These are phyloP conservation scores for Anarsia innoxiella DNA, from an alignment of 2,888 invertebrate species.

Conservation along the genomic window DNA sequence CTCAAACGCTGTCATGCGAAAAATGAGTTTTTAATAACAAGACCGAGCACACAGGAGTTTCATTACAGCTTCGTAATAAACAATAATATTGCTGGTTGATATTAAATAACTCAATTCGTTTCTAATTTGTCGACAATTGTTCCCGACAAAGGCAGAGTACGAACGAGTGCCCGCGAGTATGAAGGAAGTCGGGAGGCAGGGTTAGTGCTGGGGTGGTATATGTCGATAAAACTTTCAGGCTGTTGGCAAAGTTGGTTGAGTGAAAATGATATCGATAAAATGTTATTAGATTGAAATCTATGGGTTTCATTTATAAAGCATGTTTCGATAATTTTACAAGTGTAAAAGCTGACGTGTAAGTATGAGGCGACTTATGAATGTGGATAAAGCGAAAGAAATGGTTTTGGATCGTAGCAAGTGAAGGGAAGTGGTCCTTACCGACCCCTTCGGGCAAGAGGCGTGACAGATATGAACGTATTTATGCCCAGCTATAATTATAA, in stretches of 20 bases:
- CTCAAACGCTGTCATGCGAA: conserved; percentile 1
- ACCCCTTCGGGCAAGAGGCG: too few species aligned
- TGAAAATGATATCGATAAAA: conserved; percentile 10
- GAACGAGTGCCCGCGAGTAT: conserved; percentile 73
- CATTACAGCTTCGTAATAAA: conserved; percentile 40
- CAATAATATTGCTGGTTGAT: conserved; percentile 67
- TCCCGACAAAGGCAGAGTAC: conserved; percentile 71
- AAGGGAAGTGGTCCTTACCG: too few species aligned
- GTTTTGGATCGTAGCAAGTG: too few species aligned
- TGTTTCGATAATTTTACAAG: too few species aligned
- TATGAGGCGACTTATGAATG: too few species aligned
- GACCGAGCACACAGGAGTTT: conserved; percentile 24
- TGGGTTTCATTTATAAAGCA: too few species aligned
- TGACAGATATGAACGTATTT: too few species aligned
- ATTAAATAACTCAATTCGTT: conserved; percentile 75
- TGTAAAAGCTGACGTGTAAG: too few species aligned
- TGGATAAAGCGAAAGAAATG: too few species aligned
- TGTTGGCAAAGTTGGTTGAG: not conserved
- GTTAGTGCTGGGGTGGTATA: conserved; percentile 34
- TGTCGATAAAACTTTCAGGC: conserved; percentile 27
- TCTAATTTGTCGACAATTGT: conserved; percentile 76
- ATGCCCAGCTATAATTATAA: too few species aligned
- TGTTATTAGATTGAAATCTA: too few species aligned
- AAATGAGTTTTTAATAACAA: conserved; percentile 15
- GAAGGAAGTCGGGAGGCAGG: conserved; percentile 71